These are phyloP conservation scores for Plebejus argus DNA, from an alignment of 2,888 invertebrate species.

Conservation along the genomic window DNA sequence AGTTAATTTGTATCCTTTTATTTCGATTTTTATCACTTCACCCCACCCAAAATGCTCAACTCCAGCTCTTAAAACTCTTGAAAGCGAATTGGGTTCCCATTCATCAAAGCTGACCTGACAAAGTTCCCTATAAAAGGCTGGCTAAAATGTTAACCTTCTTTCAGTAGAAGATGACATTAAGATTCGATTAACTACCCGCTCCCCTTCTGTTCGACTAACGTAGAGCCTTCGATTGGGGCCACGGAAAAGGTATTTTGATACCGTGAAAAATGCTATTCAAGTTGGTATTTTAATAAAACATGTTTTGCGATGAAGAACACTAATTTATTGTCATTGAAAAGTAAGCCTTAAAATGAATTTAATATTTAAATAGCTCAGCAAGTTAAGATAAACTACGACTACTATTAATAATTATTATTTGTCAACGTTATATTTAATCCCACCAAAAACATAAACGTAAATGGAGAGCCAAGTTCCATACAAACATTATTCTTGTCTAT, in stretches of 20 bases:
- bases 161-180: slow-evolving; percentile 39
- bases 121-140: slow-evolving; percentile 37
- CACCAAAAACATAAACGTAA: too few species aligned
- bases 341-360: too few species aligned
- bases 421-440: too few species aligned
- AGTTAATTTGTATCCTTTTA: slow-evolving; percentile 18
- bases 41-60: slow-evolving; percentile 19
- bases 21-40: neutral
- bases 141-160: slow-evolving; percentile 38
- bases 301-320: neutral
- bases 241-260: slow-evolving; percentile 27
- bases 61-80: slow-evolving; percentile 27
- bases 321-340: too few species aligned
- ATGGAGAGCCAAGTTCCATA: too few species aligned
- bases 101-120: slow-evolving; percentile 35
- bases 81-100: slow-evolving; percentile 34
- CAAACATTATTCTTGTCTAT: too few species aligned
- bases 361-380: too few species aligned
- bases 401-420: too few species aligned
- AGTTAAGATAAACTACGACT: too few species aligned
- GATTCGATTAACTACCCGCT: slow-evolving; percentile 41
- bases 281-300: neutral
- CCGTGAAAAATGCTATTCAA: neutral
- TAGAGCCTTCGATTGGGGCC: slow-evolving; percentile 36
- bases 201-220: slow-evolving; percentile 37